Evolutionary conservation across 2,797 vertebrate species (phyloP), one percentile per base, ranked within the genome.

Genomic region (Microctenopoma steveboyesi): DNA sequence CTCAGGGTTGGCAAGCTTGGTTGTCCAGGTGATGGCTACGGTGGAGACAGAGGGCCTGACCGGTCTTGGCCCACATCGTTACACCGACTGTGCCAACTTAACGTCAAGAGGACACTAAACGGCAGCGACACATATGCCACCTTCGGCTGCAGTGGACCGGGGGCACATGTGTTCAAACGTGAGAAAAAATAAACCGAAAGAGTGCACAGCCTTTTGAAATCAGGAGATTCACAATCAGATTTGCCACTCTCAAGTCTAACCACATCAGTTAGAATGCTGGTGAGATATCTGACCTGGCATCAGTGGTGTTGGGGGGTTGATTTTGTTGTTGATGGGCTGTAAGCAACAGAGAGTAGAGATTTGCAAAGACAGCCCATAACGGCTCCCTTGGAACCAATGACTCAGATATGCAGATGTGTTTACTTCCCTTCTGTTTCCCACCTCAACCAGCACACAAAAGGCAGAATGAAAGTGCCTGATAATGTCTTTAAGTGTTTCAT

Each of bases 361-460:
- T 86, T 86, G 85, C 84, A 87, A 86, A 91, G 89, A 90, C 86
- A 92, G 86, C 88, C 88, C 87, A 89, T 88, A 91, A 92, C 90
- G 88, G 82, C 88, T 91, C 90, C 89, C 90, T 87, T 89, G 88
- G 87, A 91, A 88, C 88, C 89, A 88, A 90, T 93, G 92, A 93
- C 90, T 94, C 92, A 94, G 91, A 92, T 91, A 91, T 92, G 91
- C 91, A 92, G 91, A 92, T 92, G 89, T 92, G 91, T 93, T 92
- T 92, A 89, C 90, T 92, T 89, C 86, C 83, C 90, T 86, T 91
- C 85, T 80, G 83, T 88, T 89, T 91, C 86, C 86, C 84, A 90
- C 85, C 84, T 91, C 88, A 90, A 72, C 88, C 86, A 76, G 81
- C 82, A 69, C 81, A 90, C 86, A 90, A 88, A 85, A 86, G 79